Conservation (phyloP, 2,113 vertebrate genomes). For the Caranx ignobilis region DNA sequence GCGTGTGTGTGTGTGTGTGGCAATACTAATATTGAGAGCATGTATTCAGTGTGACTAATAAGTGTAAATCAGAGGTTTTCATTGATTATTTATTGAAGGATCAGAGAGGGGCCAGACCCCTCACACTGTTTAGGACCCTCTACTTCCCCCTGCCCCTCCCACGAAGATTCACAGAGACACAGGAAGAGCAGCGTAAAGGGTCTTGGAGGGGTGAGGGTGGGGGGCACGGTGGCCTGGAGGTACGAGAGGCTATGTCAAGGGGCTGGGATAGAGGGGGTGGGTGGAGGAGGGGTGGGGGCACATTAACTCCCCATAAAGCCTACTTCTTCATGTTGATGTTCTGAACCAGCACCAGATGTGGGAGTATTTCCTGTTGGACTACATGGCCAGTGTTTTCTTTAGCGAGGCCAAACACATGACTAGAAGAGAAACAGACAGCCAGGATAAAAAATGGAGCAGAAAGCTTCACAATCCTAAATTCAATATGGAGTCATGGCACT, state of each 20-base stretch:
- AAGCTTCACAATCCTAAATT: conserved; percentile 22
- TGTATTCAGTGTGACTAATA: conserved; percentile 55
- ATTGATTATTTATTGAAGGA: conserved; percentile 67
- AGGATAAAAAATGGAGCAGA: conserved; percentile 39
- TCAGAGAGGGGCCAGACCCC: conserved; percentile 23
- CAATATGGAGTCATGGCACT: background rate
- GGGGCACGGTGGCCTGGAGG: conserved; percentile 53
- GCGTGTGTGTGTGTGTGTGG: conserved; percentile 12
- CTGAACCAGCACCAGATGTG: conserved; percentile 85
- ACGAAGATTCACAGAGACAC: conserved; percentile 53
- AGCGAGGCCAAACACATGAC: conserved; percentile 73
- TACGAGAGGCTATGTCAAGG: conserved; percentile 46
- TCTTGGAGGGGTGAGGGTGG: conserved; percentile 17
- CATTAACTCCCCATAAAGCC: conserved; percentile 79
- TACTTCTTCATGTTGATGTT: conserved; percentile 81
- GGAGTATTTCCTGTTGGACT: conserved; percentile 84
- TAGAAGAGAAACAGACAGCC: conserved; percentile 60
- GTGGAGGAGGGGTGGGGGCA: conserved; percentile 45
- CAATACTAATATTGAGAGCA: conserved; percentile 24
- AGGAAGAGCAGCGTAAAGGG: conserved; percentile 47
- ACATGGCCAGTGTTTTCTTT: conserved; percentile 81
- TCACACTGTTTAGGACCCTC: conserved; percentile 9
- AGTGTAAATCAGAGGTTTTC: conserved; percentile 47
- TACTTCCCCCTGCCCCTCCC: background rate
- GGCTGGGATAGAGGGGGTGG: conserved; percentile 39